Base-by-base conservation (phyloP, 35 echinoderm and acorn worm genomes). In the Heliocidaris tuberculata region DNA sequence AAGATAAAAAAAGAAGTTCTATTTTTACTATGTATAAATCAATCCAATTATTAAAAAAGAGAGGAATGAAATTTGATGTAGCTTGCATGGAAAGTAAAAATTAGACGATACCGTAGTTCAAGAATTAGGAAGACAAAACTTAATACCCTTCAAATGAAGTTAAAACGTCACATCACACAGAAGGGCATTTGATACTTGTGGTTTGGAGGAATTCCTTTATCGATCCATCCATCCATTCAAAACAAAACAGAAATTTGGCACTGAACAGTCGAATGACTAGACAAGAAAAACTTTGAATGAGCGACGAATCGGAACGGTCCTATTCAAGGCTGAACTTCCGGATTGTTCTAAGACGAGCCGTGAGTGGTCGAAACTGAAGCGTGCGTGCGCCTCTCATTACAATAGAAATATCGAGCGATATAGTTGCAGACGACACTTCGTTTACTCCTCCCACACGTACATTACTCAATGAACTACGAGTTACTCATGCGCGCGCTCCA, bases 241-340 rank as follows among this genome's bases (percentile, higher is more conserved):
- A 78, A 78, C 65, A 78, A 78, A 78, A 78, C 65, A 78, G 65
- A 78, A 78, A 7, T 78, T 78, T 78, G 2, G 65, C 65, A 78
- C 65, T 78, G 21, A 78, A n/a, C 19, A 78, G 65, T 27, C 65
- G 65, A 78, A 78, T 78, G 27, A n/a, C 35, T 42, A 42, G 35
- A 19, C 70, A 29, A 85, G 16, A n/a, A 89, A 89, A 19, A 15
- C 47, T 48, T 48, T 48, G 47, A 89, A 48, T 7, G 30, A 89
- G 87, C 31, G 47, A 27, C 87, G 31, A 89, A 89, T 89, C 87
- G 87, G 87, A 89, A 89, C 87, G 87, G 31, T 9, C 47, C 87
- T 89, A 17, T 89, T 89, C 87, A 89, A 48, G 31, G 87, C 87
- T 89, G 87, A 89, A 89, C 87, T 89, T 89, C 87, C 87, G 87